Conservation (phyloP, 1,140 invertebrate genomes). For the Euura lappo region DNA sequence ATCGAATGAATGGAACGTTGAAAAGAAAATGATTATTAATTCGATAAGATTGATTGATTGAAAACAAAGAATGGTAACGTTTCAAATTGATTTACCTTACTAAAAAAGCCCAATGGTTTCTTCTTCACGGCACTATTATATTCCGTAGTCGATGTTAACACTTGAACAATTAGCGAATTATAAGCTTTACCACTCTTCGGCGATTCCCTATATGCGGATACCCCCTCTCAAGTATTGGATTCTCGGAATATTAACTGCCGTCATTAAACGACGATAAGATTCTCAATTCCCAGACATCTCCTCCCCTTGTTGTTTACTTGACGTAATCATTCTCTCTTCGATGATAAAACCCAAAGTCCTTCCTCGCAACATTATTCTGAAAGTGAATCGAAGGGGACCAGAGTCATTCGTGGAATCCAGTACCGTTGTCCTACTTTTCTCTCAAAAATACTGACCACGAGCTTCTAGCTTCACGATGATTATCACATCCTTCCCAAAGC, state of each 20-base stretch:
- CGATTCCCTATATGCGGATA: slow-evolving; percentile 53
- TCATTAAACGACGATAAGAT: slow-evolving; percentile 8
- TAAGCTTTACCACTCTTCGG: slow-evolving; percentile 40
- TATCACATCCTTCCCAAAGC: not conserved
- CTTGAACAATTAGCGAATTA: slow-evolving; percentile 41
- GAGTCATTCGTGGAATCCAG: slow-evolving; percentile 5
- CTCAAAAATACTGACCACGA: slow-evolving; percentile 13
- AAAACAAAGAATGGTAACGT: not conserved
- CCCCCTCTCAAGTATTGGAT: slow-evolving; percentile 32
- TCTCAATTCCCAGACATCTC: not conserved
- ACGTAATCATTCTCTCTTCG: not conserved
- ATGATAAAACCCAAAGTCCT: too few relatives aligned
- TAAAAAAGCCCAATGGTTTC: slow-evolving; percentile 20
- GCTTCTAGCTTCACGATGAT: not conserved
- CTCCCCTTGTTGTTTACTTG: not conserved
- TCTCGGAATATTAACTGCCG: slow-evolving; percentile 23
- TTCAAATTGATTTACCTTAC: slow-evolving; percentile 28
- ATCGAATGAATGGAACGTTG: too few relatives aligned
- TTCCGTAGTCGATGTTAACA: slow-evolving; percentile 37
- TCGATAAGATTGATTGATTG: too few relatives aligned
- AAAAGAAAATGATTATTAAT: too few relatives aligned
- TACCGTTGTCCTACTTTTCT: too few relatives aligned
- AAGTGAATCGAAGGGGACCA: too few relatives aligned
- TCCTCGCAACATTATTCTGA: too few relatives aligned
- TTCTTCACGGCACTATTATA: slow-evolving; percentile 11